A percentile compares a stretch with the other conserved stretches of the same genome.
These are phyloP conservation scores for Nephrotoma appendiculata DNA, from an alignment of 2,888 invertebrate species.

Conservation along the genomic window DNA sequence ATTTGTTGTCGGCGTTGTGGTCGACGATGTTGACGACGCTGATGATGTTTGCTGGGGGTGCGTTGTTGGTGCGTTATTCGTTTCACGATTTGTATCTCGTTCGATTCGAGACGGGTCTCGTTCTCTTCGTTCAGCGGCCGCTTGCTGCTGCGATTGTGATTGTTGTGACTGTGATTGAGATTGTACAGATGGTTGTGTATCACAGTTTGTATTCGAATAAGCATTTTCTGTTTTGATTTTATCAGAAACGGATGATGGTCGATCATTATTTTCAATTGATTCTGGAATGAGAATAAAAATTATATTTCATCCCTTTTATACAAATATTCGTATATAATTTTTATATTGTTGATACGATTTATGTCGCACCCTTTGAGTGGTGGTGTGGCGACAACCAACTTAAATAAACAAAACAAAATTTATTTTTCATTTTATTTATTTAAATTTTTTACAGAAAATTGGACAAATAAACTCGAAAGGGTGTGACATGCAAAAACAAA, in stretches of 20 bases:
- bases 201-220: slow-evolving; percentile 24
- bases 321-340: background rate
- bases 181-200: slow-evolving; percentile 12
- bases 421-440: background rate
- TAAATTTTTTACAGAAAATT: background rate
- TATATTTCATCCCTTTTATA: background rate
- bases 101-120: background rate
- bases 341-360: background rate
- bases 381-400: background rate
- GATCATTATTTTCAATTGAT: background rate
- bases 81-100: slow-evolving; percentile 13
- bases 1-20: slow-evolving; percentile 30
- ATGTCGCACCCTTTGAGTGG: background rate
- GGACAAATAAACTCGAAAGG: background rate
- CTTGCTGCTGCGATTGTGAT: background rate
- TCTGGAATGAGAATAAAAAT: background rate
- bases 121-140: background rate
- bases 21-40: slow-evolving; percentile 23
- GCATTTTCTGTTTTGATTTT: background rate
- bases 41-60: slow-evolving; percentile 26
- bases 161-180: slow-evolving; percentile 17
- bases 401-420: background rate
- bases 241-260: slow-evolving; percentile 1
- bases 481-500: background rate
- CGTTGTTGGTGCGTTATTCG: slow-evolving; percentile 15